phyloP scores from a whole-genome alignment of 1,140 invertebrate species.

The Drosophila tsacasi region DNA sequence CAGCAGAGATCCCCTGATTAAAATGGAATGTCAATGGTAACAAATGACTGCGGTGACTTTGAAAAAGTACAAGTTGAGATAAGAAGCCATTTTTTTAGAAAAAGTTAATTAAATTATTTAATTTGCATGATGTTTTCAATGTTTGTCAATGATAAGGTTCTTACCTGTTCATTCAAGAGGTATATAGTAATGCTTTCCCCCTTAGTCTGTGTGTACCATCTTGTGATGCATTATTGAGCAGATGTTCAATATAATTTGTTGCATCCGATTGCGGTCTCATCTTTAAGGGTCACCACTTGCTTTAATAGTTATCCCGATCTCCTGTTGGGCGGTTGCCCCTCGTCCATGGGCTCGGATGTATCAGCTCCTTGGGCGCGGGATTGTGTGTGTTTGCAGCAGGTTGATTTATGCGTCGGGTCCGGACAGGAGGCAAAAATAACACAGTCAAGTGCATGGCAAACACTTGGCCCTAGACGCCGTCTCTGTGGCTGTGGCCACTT shows the following conservation, averaged over 20 bases:
- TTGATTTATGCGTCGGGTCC: constrained; percentile 72
- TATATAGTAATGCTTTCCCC: neutral
- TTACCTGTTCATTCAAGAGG: neutral
- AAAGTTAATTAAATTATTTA: neutral
- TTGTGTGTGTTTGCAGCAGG: constrained; percentile 46
- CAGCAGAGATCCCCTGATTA: neutral
- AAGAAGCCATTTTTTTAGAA: neutral
- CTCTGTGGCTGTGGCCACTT: constrained; percentile 45
- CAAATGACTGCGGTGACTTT: constrained; percentile 1
- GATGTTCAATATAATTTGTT: constrained; percentile 57
- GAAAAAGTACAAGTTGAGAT: neutral
- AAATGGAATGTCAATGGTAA: neutral
- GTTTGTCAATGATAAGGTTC: neutral
- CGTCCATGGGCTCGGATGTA: neutral
- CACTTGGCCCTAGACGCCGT: constrained; percentile 67
- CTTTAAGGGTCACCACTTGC: constrained; percentile 51
- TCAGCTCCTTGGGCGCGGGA: constrained; percentile 22
- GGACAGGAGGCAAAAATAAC: constrained; percentile 70
- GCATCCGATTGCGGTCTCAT: constrained; percentile 48
- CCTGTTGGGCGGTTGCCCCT: constrained; percentile 34
- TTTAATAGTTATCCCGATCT: constrained; percentile 61
- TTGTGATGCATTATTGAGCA: constrained; percentile 47
- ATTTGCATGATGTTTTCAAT: neutral
- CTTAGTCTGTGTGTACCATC: neutral
- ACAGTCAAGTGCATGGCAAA: constrained; percentile 81